Percentiles rank a stretch among this genome's conserved stretches.
Conservation (phyloP, 2,113 vertebrate genomes). For the Mesocricetus auratus region DNA sequence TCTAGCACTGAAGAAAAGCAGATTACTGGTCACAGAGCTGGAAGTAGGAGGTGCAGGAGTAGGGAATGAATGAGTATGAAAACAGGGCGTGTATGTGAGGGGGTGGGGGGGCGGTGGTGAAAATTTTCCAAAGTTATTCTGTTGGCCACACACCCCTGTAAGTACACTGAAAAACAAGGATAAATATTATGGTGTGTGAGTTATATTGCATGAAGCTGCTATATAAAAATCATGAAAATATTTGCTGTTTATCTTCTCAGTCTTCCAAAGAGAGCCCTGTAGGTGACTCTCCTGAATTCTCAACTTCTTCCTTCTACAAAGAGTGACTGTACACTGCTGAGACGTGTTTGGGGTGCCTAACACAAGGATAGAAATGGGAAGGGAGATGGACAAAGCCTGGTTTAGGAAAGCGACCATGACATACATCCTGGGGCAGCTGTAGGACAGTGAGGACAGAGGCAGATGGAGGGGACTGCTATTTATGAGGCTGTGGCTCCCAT, state of each 20-base stretch:
- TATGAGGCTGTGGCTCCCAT: neutral
- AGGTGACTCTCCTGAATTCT: neutral
- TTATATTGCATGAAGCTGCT: neutral
- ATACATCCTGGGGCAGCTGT: too few species aligned
- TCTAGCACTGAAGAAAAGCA: neutral
- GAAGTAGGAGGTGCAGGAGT: too few species aligned
- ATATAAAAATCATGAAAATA: neutral
- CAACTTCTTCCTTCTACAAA: neutral
- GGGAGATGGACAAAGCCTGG: too few species aligned
- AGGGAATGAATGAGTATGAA: neutral
- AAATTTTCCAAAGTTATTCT: neutral
- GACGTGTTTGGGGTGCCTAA: neutral
- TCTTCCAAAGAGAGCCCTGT: neutral
- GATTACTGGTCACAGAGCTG: neutral
- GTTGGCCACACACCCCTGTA: neutral
- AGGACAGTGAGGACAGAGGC: neutral
- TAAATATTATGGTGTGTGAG: neutral
- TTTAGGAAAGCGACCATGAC: too few species aligned
- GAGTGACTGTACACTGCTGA: neutral
- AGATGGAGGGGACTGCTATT: accelerated
- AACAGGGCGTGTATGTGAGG: too few species aligned
- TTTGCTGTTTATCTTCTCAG: neutral
- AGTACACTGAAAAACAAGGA: neutral
- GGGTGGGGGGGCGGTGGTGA: too few species aligned
- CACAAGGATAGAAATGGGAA: neutral